Percentiles rank a stretch among this genome's conserved stretches.
These are phyloP conservation scores for Cantharis flavilabris DNA, from an alignment of 2,888 invertebrate genomes.

Conservation along the genomic window DNA sequence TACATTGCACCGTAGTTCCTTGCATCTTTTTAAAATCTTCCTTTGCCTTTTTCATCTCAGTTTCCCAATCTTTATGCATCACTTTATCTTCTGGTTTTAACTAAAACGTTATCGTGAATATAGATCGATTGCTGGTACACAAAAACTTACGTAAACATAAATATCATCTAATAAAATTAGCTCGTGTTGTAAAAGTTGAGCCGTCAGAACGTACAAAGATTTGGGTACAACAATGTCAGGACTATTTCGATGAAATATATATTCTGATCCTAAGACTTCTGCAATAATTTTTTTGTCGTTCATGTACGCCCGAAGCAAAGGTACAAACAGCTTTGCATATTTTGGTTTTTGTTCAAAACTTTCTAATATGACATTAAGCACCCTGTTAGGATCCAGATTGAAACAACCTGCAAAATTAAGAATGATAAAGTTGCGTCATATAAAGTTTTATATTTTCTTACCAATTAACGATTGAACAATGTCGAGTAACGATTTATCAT, in stretches of 20 bases:
- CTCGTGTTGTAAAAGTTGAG: slow-evolving; percentile 84
- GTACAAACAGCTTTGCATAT: slow-evolving; percentile 81
- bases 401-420: slow-evolving; percentile 80
- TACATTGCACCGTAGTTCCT: slow-evolving; percentile 70
- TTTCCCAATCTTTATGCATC: slow-evolving; percentile 81
- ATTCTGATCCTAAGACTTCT: slow-evolving; percentile 94
- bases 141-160: slow-evolving; percentile 79
- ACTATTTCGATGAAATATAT: slow-evolving; percentile 70
- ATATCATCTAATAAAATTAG: slow-evolving; percentile 87
- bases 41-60: slow-evolving; percentile 79
- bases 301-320: slow-evolving; percentile 85
- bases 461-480: slow-evolving; percentile 93
- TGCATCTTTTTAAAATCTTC: slow-evolving; percentile 87
- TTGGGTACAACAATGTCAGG: slow-evolving; percentile 73
- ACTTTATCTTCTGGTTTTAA: slow-evolving; percentile 83
- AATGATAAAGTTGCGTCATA: background rate
- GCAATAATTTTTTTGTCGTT: slow-evolving; percentile 86
- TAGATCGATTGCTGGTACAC: background rate
- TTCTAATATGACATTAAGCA: slow-evolving; percentile 94
- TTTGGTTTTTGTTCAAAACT: slow-evolving; percentile 90
- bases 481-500: slow-evolving; percentile 75
- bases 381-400: slow-evolving; percentile 97
- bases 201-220: slow-evolving; percentile 87
- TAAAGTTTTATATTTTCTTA: slow-evolving; percentile 51
- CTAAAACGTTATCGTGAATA: slow-evolving; percentile 53